Percentiles rank a stretch among this genome's conserved stretches.
phyloP scores from a whole-genome alignment of 2,888 invertebrate species.

The Linnaemya tessellans region DNA sequence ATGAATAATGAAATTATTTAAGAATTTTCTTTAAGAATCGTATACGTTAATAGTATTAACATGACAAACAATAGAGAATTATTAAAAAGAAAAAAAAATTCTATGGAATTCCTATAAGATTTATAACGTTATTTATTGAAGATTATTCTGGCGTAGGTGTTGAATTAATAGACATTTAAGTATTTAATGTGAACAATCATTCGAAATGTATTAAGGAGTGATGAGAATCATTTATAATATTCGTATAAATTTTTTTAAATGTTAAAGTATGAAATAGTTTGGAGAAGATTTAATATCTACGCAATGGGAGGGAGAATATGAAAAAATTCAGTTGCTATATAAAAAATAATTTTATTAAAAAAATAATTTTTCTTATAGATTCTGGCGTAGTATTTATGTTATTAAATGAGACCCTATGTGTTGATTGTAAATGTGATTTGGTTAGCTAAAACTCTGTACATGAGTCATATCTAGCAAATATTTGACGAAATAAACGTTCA shows the following conservation, averaged over 20 bases:
- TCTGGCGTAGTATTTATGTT: no score
- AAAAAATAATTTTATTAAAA: no score
- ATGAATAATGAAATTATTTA: background rate
- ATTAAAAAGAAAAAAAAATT: no score
- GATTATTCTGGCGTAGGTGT: constrained; percentile 44
- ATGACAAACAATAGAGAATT: background rate
- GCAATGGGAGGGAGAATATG: background rate
- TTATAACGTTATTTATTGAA: background rate
- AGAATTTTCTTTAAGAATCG: background rate
- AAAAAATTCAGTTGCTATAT: no score
- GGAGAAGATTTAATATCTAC: background rate
- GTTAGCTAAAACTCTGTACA: no score
- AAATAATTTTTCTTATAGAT: no score
- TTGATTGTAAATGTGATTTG: no score
- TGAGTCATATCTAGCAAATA: no score
- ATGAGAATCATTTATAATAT: constrained; percentile 50
- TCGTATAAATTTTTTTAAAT: background rate
- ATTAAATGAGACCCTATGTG: no score
- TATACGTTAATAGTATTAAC: background rate
- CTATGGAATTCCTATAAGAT: background rate
- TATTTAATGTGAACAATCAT: constrained; percentile 24
- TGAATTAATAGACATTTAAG: constrained; percentile 29
- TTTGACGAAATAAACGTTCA: no score
- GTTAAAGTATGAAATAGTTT: background rate
- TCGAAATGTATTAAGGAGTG: constrained; percentile 59